Conservation (phyloP, 2,797 vertebrate species). For the Sebastes flavidus region DNA sequence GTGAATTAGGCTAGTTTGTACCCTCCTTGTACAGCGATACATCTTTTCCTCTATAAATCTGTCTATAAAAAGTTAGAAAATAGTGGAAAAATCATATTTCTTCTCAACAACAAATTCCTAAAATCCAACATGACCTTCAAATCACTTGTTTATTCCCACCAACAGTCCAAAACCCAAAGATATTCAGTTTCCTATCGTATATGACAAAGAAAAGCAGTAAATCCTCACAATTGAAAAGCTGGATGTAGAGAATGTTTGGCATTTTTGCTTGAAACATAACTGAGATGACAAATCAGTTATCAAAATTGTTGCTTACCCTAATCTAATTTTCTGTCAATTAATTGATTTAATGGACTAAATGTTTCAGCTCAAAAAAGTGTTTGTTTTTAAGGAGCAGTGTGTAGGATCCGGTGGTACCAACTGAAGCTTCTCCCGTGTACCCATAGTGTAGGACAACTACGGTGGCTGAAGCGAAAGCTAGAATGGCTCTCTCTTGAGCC, state of each 20-base stretch:
- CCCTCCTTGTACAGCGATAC: neutral
- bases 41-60: neutral
- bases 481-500: fast-evolving
- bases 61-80: neutral
- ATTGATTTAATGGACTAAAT: neutral
- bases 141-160: neutral
- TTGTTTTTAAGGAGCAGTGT: neutral
- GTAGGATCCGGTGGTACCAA: neutral
- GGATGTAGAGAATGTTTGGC: neutral
- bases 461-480: too few relatives aligned
- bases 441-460: too few relatives aligned
- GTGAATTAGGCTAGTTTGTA: neutral
- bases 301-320: neutral
- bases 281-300: fast-evolving
- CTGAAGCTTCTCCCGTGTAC: neutral
- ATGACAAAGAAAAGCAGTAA: neutral
- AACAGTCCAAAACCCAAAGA: neutral
- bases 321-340: neutral
- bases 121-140: neutral
- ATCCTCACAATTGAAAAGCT: neutral
- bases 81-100: neutral
- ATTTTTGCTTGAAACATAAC: neutral
- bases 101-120: neutral
- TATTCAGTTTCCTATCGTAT: neutral
- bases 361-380: neutral